phyloP scores from a whole-genome alignment of 1,140 invertebrate genomes.

The Drosophila rufa region DNA sequence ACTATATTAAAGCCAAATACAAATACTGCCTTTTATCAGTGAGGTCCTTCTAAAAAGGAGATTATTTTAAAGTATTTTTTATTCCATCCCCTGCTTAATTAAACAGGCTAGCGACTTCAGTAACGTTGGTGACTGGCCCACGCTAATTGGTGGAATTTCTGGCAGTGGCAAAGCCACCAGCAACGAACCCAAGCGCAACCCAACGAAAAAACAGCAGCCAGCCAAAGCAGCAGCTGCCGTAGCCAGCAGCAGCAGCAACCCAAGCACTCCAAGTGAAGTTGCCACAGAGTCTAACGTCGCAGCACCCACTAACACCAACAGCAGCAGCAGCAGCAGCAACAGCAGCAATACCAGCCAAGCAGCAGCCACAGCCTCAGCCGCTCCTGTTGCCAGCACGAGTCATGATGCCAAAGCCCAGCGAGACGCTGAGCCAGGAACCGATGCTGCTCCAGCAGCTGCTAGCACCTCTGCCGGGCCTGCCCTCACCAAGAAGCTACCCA shows the following conservation, averaged over 20 bases:
- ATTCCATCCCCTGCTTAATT: conserved; percentile 24
- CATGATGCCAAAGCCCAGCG: conserved; percentile 78
- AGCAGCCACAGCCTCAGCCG: conserved; percentile 8
- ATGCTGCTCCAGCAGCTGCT: conserved; percentile 62
- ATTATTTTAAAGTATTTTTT: too few species aligned
- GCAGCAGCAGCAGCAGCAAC: conserved; percentile 31
- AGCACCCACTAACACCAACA: conserved; percentile 28
- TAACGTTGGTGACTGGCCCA: conserved; percentile 92
- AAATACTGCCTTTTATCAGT: conserved; percentile 1
- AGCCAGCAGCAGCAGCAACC: conserved; percentile 31
- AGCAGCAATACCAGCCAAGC: conserved; percentile 35
- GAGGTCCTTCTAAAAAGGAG: too few species aligned
- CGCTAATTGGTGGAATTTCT: conserved; percentile 86
- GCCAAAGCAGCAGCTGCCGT: conserved; percentile 35
- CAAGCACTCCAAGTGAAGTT: conserved; percentile 56
- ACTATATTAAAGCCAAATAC: neutral
- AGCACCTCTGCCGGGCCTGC: conserved; percentile 64
- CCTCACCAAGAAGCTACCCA: conserved; percentile 86
- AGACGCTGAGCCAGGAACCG: conserved; percentile 64
- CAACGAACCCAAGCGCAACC: conserved; percentile 78
- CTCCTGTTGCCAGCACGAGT: conserved; percentile 64
- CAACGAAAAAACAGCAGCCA: conserved; percentile 70
- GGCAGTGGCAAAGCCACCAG: conserved; percentile 79
- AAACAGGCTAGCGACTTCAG: conserved; percentile 90
- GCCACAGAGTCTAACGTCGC: conserved; percentile 43